phyloP scores from a whole-genome alignment of 2,113 vertebrate genomes.

The Mastomys coucha region DNA sequence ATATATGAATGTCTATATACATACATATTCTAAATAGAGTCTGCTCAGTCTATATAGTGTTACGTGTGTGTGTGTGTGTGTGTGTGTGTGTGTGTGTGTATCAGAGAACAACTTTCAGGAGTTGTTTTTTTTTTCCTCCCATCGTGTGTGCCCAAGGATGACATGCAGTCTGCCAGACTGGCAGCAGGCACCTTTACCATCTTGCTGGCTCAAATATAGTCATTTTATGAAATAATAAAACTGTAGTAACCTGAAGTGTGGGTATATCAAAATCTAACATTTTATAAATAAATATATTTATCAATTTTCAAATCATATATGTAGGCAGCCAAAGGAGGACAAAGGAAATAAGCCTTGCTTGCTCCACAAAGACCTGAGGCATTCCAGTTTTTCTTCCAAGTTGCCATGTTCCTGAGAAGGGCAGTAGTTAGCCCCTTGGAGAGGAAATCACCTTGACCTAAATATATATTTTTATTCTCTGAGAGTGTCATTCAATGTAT shows the following conservation, averaged over 20 bases:
- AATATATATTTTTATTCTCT: background rate
- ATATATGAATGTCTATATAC: background rate
- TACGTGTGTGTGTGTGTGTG: background rate
- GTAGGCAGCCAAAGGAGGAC: conserved; percentile 65
- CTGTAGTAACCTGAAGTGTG: background rate
- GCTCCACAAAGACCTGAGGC: background rate
- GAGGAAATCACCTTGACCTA: conserved; percentile 79
- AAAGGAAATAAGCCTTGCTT: background rate
- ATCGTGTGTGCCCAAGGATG: background rate
- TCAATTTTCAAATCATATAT: background rate
- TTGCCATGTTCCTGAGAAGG: conserved; percentile 75
- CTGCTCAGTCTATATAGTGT: background rate
- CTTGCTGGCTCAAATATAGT: background rate
- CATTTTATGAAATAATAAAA: background rate
- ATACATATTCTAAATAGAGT: background rate
- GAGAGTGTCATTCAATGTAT: background rate
- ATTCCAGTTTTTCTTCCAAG: conserved; percentile 72
- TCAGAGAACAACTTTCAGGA: background rate
- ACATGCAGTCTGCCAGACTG: background rate
- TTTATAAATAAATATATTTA: background rate
- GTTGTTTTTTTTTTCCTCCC: background rate
- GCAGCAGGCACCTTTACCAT: background rate
- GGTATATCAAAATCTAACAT: background rate
- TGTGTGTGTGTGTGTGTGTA: background rate
- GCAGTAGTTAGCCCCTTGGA: conserved; percentile 60